Evolutionary conservation across 2,888 invertebrate genomes (phyloP).

Genomic region (Nycteola revayana): DNA sequence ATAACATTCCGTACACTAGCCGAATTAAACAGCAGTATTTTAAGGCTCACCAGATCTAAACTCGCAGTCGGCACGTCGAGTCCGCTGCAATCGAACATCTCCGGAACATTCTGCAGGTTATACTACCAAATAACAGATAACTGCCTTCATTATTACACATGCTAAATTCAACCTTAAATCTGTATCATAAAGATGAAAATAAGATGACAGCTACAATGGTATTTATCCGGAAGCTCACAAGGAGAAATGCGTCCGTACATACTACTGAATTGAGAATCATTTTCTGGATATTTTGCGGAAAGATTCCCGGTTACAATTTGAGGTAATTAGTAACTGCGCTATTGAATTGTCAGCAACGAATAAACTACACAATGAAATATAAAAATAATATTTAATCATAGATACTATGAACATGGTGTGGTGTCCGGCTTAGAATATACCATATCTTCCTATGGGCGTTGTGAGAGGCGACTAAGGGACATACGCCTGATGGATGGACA

Average conservation of each 20-base stretch:
- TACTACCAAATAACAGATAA: conserved; percentile 42
- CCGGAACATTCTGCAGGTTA: conserved; percentile 47
- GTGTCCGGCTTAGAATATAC: too few species aligned
- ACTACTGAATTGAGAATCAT: conserved; percentile 31
- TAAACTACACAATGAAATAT: too few species aligned
- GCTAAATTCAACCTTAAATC: neutral
- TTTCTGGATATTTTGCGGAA: conserved; percentile 19
- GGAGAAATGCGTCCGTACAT: conserved; percentile 35
- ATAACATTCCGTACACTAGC: too few species aligned
- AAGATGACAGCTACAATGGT: conserved; percentile 2
- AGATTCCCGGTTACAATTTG: neutral
- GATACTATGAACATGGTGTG: neutral
- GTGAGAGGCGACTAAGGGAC: too few species aligned
- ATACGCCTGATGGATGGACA: too few species aligned
- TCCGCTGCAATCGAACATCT: conserved; percentile 54
- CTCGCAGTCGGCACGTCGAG: conserved; percentile 43
- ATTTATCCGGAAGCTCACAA: conserved; percentile 26
- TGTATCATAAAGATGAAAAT: neutral
- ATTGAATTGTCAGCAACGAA: too few species aligned
- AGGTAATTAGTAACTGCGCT: too few species aligned
- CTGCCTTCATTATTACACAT: conserved; percentile 14
- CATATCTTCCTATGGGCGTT: too few species aligned
- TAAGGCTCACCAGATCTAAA: conserved; percentile 27
- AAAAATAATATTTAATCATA: too few species aligned
- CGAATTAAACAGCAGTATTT: conserved; percentile 46